Evolutionary conservation across 2,113 vertebrate species (phyloP).

Genomic region (Naja naja): DNA sequence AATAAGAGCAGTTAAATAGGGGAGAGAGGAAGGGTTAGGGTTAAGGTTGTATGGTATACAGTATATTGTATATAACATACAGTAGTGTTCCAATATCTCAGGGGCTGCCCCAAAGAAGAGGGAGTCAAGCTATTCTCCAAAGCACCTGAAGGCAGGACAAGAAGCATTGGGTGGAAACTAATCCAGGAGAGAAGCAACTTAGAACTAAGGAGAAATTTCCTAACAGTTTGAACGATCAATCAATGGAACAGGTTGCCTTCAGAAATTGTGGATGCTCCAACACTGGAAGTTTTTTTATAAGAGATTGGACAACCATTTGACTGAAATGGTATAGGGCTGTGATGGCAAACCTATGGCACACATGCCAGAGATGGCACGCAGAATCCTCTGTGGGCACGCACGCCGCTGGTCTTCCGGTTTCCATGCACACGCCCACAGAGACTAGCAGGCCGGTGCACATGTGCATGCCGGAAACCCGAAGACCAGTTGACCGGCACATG

Average conservation of each 20-base stretch:
- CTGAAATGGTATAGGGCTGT: too few species aligned
- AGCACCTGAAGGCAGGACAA: not conserved
- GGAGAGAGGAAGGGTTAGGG: not conserved
- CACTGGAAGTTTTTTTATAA: not conserved
- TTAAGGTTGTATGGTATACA: not conserved
- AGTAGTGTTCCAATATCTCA: not conserved
- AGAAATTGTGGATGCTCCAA: not conserved
- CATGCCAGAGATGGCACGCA: too few species aligned
- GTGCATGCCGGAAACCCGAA: too few species aligned
- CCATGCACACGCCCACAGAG: too few species aligned
- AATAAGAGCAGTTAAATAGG: not conserved
- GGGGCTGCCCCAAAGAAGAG: not conserved
- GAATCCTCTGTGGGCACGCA: too few species aligned
- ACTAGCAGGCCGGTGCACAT: too few species aligned
- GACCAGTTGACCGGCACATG: too few species aligned
- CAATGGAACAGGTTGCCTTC: accelerated
- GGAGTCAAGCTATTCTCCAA: not conserved
- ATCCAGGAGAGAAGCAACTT: not conserved
- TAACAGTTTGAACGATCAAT: not conserved
- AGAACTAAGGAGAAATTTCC: not conserved
- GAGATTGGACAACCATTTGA: too few species aligned
- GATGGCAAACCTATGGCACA: too few species aligned
- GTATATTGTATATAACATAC: not conserved
- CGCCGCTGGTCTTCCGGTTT: too few species aligned
- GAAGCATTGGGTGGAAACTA: not conserved